Base-by-base conservation (phyloP, 2,888 invertebrate species). In the Spilosoma lubricipeda region DNA sequence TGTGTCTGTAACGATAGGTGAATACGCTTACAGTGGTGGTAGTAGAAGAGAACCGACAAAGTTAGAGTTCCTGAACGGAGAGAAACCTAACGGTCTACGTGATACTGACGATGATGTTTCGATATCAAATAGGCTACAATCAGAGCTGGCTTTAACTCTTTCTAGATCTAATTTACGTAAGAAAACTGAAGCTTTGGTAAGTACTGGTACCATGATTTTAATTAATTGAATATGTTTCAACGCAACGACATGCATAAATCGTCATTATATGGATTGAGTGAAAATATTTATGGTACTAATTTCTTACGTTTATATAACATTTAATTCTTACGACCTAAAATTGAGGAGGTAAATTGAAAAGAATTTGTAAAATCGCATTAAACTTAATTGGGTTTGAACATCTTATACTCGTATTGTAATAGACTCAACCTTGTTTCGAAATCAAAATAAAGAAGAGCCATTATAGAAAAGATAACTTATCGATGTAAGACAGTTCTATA, bases 151-250 rank as follows among this genome's bases (percentile, higher is more conserved):
- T 73, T 96, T 97, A 76, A 98, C 98, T 11, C 93, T 98, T 77
- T 97, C 97, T 85, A 96, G 98, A 89, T 97, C 98, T 73, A 98
- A 98, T 95, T 95, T 98, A 86, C 97, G 96, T 87, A 97, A 97
- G 93, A 96, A 97, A 93, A 97, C 97, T 91, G 97, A 97, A 90
- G 95, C 96, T 82, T 92, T 96, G 95, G 97, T 96, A 90, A 95
- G 96, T 93, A 75, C 45, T 67, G 13, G 45, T 42, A 42, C 42
- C 73, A 83, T 68, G 33, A 68, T 23, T 52, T 73, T 65, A 77
- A 72, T 72, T 3, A 23, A 20, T 7, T 52, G 11, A n/a, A 39
- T 5, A 52, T 33, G 5, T 36, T 56, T 3, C 5, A 39, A 9
- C n/a, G 5, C 9, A 59, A 39, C 2, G n/a, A 27, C 4, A 42